Evolutionary conservation across 2,113 vertebrate genomes (phyloP).

Genomic region (Acrocephalus arundinaceus): DNA sequence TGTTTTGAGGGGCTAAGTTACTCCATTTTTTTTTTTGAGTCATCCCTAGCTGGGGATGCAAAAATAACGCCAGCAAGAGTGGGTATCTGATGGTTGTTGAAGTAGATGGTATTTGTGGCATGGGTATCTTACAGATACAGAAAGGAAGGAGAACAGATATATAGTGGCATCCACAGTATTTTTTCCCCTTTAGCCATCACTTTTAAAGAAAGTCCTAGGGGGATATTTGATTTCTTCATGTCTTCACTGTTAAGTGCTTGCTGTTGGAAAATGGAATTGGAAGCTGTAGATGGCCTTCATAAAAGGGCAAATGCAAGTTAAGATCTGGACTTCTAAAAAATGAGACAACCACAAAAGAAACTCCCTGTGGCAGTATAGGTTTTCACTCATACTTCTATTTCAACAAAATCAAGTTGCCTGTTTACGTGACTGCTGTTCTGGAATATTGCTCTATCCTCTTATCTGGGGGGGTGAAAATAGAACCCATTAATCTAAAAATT

Average conservation of each 20-base stretch:
- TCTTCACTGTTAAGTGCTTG: conserved; percentile 19
- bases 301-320: conserved; percentile 14
- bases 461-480: not conserved
- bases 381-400: conserved; percentile 13
- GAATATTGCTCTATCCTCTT: conserved; percentile 43
- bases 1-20: not conserved
- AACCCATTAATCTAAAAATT: conserved; percentile 43
- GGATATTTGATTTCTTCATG: conserved; percentile 21
- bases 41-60: not conserved
- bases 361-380: not conserved
- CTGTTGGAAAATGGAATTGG: not conserved
- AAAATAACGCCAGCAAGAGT: not conserved
- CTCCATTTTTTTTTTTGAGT: not conserved
- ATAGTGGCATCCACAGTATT: not conserved
- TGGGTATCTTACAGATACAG: not conserved
- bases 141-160: not conserved
- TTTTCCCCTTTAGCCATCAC: not conserved
- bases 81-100: not conserved
- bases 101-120: not conserved
- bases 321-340: not conserved
- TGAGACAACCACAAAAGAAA: not conserved
- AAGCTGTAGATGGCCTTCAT: conserved; percentile 5
- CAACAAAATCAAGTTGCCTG: not conserved
- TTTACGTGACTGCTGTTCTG: not conserved
- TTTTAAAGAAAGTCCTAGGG: conserved; percentile 21